Evolutionary conservation across 2,888 invertebrate genomes (phyloP).

Genomic region (Drosophila ezoana): DNA sequence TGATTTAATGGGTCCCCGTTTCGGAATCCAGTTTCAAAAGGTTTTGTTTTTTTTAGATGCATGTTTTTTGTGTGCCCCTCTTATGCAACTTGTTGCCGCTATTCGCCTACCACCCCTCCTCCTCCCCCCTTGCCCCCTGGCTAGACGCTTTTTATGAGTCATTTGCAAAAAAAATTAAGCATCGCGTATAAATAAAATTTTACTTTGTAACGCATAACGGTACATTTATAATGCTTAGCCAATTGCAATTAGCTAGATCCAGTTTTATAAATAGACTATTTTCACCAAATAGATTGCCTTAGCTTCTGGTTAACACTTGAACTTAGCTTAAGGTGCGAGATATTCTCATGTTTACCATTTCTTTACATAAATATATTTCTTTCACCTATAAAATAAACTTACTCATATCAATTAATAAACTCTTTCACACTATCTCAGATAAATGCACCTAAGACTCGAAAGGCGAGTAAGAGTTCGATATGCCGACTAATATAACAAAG

Average conservation of each 20-base stretch:
- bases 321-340: not conserved
- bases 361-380: not conserved
- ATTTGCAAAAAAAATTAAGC: not conserved
- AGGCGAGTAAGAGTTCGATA: too few species aligned
- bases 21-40: slow-evolving; percentile 35
- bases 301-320: not conserved
- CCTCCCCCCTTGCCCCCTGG: not conserved
- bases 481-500: too few species aligned
- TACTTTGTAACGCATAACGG: not conserved
- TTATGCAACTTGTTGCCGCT: slow-evolving; percentile 61
- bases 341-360: not conserved
- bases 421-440: too few species aligned
- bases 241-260: not conserved
- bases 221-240: not conserved
- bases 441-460: too few species aligned
- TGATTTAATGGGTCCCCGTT: slow-evolving; percentile 58
- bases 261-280: not conserved
- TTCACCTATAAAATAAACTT: not conserved
- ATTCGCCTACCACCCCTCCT: not conserved
- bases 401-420: too few species aligned
- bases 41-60: slow-evolving; percentile 44
- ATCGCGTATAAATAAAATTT: not conserved
- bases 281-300: not conserved
- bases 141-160: slow-evolving; percentile 34
- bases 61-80: slow-evolving; percentile 51